These are phyloP conservation scores for Bungarus multicinctus DNA, from an alignment of 2,113 vertebrate species.

Conservation along the genomic window DNA sequence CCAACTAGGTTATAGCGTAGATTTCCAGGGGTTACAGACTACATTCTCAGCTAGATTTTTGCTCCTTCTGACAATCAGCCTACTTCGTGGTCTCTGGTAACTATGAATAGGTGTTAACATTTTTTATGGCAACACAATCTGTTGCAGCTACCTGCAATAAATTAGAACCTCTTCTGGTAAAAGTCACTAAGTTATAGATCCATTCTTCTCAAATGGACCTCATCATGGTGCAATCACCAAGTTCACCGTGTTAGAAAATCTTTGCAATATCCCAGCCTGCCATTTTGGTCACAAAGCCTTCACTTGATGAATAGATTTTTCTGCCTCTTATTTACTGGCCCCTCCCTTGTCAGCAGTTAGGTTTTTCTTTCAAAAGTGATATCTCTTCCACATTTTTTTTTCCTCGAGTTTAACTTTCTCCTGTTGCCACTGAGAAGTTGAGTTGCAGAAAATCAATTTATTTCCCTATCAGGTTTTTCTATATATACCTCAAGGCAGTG, in stretches of 20 bases:
- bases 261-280: not conserved
- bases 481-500: not conserved
- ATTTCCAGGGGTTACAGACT: not conserved
- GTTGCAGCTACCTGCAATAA: not conserved
- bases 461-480: not conserved
- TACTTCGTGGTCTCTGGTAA: not conserved
- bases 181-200: not conserved
- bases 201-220: not conserved
- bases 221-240: accelerated
- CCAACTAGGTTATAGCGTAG: not conserved
- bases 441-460: not conserved
- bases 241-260: not conserved
- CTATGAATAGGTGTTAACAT: not conserved
- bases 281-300: not conserved
- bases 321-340: not conserved
- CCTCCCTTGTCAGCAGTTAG: not conserved
- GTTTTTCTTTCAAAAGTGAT: not conserved
- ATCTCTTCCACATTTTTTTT: not conserved
- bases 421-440: not conserved
- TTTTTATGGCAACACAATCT: not conserved
- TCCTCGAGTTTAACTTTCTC: not conserved
- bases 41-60: not conserved
- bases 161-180: not conserved
- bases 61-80: not conserved
- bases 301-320: not conserved